Evolutionary conservation across 2,888 invertebrate species (phyloP), one percentile per base, ranked within the genome.

Genomic region (Tyria jacobaeae): DNA sequence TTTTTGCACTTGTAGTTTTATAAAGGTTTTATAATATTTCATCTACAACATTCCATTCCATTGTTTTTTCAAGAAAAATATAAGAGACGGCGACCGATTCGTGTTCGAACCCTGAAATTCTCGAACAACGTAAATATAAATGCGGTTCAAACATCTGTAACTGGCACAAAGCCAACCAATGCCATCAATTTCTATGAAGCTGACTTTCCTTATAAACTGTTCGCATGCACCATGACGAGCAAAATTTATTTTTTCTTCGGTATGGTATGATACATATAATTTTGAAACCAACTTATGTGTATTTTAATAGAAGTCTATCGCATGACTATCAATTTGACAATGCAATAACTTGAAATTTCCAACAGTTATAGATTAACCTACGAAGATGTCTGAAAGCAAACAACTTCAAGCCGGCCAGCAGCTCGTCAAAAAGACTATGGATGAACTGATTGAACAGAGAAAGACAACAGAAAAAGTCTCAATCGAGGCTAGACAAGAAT

Each of bases 401-500:
- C 85, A 85, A 56, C 88, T 94, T 21, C 88, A 92, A 72, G 88
- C 94, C 69, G 90, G 94, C 47, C 94, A 94, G 72, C 90, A 92
- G 71, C 87, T 94, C 37, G 90, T 94, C 12, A 92, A 94, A 81
- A 88, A 85, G 77, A 92, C 92, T 10, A 94, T 94, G 94, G 90
- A 94, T 66, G 87, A 92, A 58, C 73, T 94, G 17, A 86, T 94
- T 57, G 87, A 93, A 76, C 87, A 90, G 62, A 90, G 75, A 69
- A 88, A 92, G 68, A 90, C 89, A 2, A 89, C 89, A 34, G 91
- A 94, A 71, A 89, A 84, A 64, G 87, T 94, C 1, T 80, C 88
- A 55, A 94, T 94, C 64, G 90, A 94, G 75, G 94, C 94, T 0
- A 87, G 92, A 76, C 94, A 94, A 68, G 94, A 94, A 70, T 94